Evolutionary conservation across 2,113 vertebrate species (phyloP).

Genomic region (Gambusia affinis): DNA sequence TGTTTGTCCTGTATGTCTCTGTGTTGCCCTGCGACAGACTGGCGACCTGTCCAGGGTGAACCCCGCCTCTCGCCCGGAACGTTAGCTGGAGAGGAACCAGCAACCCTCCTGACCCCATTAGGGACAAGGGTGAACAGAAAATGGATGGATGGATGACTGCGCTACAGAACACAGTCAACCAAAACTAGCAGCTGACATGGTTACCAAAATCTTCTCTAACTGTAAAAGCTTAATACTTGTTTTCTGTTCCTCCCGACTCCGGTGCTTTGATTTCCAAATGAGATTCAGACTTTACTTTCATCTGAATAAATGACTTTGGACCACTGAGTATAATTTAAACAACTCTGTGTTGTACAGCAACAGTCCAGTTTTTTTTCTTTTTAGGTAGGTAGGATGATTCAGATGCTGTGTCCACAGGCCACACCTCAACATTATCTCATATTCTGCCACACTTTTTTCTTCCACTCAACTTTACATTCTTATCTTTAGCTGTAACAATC

Average conservation of each 20-base stretch:
- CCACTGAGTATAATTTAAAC: no score
- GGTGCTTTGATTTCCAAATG: background rate
- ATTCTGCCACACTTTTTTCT: background rate
- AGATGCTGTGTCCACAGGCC: background rate
- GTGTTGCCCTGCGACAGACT: no score
- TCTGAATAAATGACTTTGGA: no score
- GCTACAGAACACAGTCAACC: background rate
- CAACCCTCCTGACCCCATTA: no score
- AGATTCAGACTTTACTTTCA: background rate
- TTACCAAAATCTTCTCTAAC: background rate
- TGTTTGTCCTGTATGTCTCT: no score
- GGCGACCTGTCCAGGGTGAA: no score
- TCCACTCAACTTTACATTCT: background rate
- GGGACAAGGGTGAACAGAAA: no score
- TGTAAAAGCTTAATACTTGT: background rate
- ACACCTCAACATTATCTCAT: background rate
- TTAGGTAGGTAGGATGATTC: no score
- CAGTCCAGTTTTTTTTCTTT: background rate
- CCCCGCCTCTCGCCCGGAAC: no score
- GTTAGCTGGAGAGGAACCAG: no score
- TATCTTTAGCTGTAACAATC: background rate
- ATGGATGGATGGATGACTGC: no score
- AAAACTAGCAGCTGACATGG: background rate
- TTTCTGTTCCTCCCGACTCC: background rate
- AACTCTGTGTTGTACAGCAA: no score